Percentiles rank a stretch among this genome's conserved stretches.
phyloP scores from a whole-genome alignment of 1,140 invertebrate species.

The Eupeodes corollae region DNA sequence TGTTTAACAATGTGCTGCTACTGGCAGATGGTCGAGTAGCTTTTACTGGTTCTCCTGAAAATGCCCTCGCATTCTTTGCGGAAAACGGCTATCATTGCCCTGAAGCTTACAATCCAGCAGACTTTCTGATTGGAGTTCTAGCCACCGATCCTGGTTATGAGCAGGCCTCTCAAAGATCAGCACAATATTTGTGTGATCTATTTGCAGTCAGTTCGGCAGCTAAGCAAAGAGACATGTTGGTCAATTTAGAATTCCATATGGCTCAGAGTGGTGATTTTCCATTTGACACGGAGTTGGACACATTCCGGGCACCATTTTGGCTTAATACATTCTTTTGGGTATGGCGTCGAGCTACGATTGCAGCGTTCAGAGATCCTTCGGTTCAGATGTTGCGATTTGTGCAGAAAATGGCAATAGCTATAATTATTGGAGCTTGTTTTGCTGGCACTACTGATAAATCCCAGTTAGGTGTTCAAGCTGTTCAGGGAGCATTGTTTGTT shows the following conservation, averaged over 20 bases:
- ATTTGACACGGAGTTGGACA: constrained; percentile 23
- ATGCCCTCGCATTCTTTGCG: constrained; percentile 69
- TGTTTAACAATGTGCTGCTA: constrained; percentile 78
- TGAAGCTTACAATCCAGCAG: constrained; percentile 80
- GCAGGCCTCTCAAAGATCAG: constrained; percentile 47
- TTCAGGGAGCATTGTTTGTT: constrained; percentile 72
- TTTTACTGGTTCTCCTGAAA: constrained; percentile 64
- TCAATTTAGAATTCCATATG: constrained; percentile 55
- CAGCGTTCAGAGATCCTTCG: constrained; percentile 58
- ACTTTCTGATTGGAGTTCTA: constrained; percentile 79
- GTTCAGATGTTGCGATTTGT: constrained; percentile 56
- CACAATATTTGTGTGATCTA: constrained; percentile 60
- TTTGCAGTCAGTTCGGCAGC: constrained; percentile 65
- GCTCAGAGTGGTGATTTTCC: constrained; percentile 36
- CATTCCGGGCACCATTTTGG: constrained; percentile 46
- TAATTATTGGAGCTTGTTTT: constrained; percentile 70
- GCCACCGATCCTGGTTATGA: constrained; percentile 69
- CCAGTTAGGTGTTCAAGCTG: constrained; percentile 67
- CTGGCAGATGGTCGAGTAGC: constrained; percentile 83
- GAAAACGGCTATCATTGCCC: constrained; percentile 69
- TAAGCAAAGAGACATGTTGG: constrained; percentile 58
- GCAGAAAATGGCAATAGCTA: constrained; percentile 69
- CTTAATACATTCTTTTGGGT: constrained; percentile 56
- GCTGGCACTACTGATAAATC: constrained; percentile 52
- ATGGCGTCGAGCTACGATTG: constrained; percentile 52